Base-by-base conservation (phyloP, 2,888 invertebrate genomes). In the Nesidiocoris tenuis region DNA sequence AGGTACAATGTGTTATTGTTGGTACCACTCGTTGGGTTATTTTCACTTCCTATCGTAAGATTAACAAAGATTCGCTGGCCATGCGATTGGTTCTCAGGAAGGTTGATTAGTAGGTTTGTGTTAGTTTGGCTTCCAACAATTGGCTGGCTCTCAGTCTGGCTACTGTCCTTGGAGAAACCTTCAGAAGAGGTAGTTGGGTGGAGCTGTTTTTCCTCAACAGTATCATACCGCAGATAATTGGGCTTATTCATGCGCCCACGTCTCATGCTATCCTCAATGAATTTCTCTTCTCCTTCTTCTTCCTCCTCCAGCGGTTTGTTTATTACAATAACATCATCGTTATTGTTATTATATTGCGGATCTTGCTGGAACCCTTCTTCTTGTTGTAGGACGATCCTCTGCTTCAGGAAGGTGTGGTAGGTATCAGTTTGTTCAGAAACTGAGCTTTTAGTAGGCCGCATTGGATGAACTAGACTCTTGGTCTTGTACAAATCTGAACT, bases 1-100 rank as follows among this genome's bases (percentile, higher is more conserved):
- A 92, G 90, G 85, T 93, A 94, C 79, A 93, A 86, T 65, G 90
- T 89, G 82, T 88, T 88, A 74, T 81, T 88, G 67, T 24, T 16
- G 86, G 85, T 80, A 21, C n/a, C 72, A n/a, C 84, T 83, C 80
- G 84, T 85, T 74, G 85, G 84, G 61, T 84, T 76, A 83, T 78
- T 79, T 61, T 80, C 79, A 79, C 91, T 90, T 77, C 91, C 89
- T 81, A 94, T 93, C 7, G 93, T 92, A 80, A 94, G 87, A 84
- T 94, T 94, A 78, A 94, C 90, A 80, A 93, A 85, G 81, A 94
- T 89, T 81, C 90, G 88, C 84, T 89, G 89, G 23, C 85, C 82
- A 64, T 76, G 76, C 75, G 24, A 17, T 65, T 65, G 72, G 17
- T n/a, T 39, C 21, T 16, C 12, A 16, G 72, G 72, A 22, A 72